These are phyloP conservation scores for Stegodyphus dumicola DNA, from an alignment of 1,140 invertebrate species.

Conservation along the genomic window DNA sequence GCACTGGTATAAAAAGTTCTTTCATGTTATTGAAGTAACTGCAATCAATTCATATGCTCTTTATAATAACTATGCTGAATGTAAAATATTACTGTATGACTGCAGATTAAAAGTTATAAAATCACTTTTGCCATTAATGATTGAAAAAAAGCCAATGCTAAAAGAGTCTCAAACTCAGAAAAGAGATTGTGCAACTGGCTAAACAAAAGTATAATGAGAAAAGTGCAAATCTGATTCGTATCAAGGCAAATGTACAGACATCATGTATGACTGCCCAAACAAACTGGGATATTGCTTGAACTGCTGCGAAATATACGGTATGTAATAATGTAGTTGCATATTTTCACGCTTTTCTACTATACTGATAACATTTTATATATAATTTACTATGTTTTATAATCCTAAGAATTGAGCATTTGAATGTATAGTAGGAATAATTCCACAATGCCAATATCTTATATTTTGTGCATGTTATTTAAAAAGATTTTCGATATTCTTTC, in stretches of 20 bases:
- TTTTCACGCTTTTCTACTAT: too few species aligned
- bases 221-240: background rate
- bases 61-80: background rate
- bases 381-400: too few species aligned
- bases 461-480: too few species aligned
- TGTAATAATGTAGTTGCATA: constrained; percentile 14
- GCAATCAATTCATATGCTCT: background rate
- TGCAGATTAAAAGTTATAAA: background rate
- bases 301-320: constrained; percentile 26
- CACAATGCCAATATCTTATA: too few species aligned
- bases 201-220: background rate
- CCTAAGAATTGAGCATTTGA: too few species aligned
- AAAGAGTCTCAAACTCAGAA: constrained; percentile 4
- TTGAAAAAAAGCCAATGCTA: background rate
- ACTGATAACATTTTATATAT: too few species aligned
- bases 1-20: background rate
- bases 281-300: constrained; percentile 28
- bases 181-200: constrained; percentile 64
- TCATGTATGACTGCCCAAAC: constrained; percentile 3
- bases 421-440: too few species aligned
- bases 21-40: background rate
- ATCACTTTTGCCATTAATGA: constrained; percentile 8
- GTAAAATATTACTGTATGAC: background rate
- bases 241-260: constrained; percentile 20
- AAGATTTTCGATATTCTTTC: too few species aligned